Base-by-base conservation (phyloP, 2,888 invertebrate genomes). In the Stictocephala bisonia region DNA sequence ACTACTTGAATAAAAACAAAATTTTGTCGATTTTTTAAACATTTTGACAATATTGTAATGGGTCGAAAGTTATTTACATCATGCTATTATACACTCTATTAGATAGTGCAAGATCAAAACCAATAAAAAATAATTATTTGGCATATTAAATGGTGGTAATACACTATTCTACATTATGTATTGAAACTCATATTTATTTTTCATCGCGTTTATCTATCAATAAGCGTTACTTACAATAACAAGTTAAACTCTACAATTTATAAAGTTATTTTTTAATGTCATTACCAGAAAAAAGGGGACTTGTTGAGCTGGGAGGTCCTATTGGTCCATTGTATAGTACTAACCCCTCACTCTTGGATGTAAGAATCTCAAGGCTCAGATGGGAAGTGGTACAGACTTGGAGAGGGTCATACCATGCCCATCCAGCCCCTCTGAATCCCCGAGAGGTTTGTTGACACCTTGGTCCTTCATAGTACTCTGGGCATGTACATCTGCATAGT, bases 401-500 rank as follows among this genome's bases (percentile, higher is more conserved):
- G 69, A 99, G 87, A 0, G 98, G 92, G 0, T 96, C 94, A 86
- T 96, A 98, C 96, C 99, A 97, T 18, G 98, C 97, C 94, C 96
- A 99, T 4, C 97, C 97, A 78, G 93, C 93, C 18, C 96, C 96
- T 76, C 91, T 89, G 86, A 99, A 99, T 82, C 95, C 95, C 80
- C 98, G 89, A 0, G 95, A 93, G 0, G 95, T 96, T 86, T 97
- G 96, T 84, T 99, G 99, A 85, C 99, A 99, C 68, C 98, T 88
- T 0, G 97, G 96, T 0, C 99, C 99, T 78, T 94, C 94, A 82
- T 95, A 97, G 1, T 94, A 95, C 35, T 92, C 89, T 0, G 94
- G 95, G 83, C 99, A 99, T 18, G 94, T 92, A 83, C 99, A 99
- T 72, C 89, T 90, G 80, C n/a, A 81, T n/a, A n/a, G n/a, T n/a